These are phyloP conservation scores for Cheilosia pagana DNA, from an alignment of 2,888 invertebrate genomes.

Conservation along the genomic window DNA sequence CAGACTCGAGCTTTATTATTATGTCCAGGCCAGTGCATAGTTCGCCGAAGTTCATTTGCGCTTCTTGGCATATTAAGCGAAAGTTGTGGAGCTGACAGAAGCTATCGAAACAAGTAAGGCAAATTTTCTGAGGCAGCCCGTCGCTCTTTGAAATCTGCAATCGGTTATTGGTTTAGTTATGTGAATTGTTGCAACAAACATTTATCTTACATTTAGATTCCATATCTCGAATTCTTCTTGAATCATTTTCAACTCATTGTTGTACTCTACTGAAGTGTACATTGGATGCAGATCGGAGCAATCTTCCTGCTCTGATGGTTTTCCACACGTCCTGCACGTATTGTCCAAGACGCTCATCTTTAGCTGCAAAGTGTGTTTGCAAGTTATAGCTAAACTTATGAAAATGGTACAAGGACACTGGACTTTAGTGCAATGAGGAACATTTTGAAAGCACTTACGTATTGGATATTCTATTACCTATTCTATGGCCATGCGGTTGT, in stretches of 20 bases:
- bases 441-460: no score
- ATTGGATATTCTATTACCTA: no score
- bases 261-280: conserved; percentile 53
- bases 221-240: conserved; percentile 60
- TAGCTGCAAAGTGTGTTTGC: neutral
- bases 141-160: conserved; percentile 54
- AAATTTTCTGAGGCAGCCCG: conserved; percentile 64
- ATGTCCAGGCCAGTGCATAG: conserved; percentile 63
- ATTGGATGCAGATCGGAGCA: conserved; percentile 51
- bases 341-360: conserved; percentile 44
- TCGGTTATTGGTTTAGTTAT: neutral
- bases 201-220: conserved; percentile 55
- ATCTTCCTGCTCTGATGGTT: conserved; percentile 49
- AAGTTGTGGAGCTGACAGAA: conserved; percentile 70
- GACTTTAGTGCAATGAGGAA: no score
- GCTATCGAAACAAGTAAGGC: conserved; percentile 64
- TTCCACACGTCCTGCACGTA: conserved; percentile 63
- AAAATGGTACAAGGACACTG: no score
- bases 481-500: no score
- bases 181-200: neutral
- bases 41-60: conserved; percentile 59
- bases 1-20: conserved; percentile 54
- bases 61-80: conserved; percentile 60
- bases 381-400: neutral
- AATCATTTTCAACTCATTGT: conserved; percentile 52